A percentile compares a stretch with the other conserved stretches of the same genome.
Conservation (phyloP, 2,797 vertebrate species). For the Catharus ustulatus region DNA sequence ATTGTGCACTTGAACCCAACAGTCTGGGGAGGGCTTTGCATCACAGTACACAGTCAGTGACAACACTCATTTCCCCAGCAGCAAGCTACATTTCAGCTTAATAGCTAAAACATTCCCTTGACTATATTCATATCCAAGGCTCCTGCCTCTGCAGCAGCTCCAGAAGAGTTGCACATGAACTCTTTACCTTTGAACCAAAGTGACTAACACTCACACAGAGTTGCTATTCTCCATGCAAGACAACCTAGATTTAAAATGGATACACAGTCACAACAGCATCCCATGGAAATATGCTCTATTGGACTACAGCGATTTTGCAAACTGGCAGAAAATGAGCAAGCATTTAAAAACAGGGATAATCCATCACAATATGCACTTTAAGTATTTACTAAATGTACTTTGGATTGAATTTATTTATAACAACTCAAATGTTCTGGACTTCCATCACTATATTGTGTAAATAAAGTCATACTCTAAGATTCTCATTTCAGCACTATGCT, state of each 20-base stretch:
- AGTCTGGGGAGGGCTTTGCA: not conserved
- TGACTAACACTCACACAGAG: not conserved
- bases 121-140: not conserved
- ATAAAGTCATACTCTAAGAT: not conserved
- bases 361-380: not conserved
- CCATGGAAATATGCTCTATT: not conserved
- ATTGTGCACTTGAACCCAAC: not conserved
- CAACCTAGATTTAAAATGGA: slow-evolving; percentile 25
- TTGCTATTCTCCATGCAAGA: not conserved
- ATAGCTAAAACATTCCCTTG: not conserved
- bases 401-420: slow-evolving; percentile 40
- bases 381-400: not conserved
- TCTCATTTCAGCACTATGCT: not conserved
- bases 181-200: slow-evolving; percentile 52
- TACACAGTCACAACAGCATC: not conserved
- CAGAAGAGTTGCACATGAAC: slow-evolving; percentile 19
- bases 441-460: not conserved
- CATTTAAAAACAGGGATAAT: slow-evolving; percentile 1
- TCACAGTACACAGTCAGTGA: not conserved
- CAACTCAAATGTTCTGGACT: not conserved
- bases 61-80: slow-evolving; percentile 13
- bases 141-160: not conserved
- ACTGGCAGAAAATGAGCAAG: not conserved
- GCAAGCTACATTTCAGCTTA: slow-evolving; percentile 8
- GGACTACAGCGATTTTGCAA: not conserved